Conservation (phyloP, 2,113 vertebrate species). For the Eulemur rufifrons region DNA sequence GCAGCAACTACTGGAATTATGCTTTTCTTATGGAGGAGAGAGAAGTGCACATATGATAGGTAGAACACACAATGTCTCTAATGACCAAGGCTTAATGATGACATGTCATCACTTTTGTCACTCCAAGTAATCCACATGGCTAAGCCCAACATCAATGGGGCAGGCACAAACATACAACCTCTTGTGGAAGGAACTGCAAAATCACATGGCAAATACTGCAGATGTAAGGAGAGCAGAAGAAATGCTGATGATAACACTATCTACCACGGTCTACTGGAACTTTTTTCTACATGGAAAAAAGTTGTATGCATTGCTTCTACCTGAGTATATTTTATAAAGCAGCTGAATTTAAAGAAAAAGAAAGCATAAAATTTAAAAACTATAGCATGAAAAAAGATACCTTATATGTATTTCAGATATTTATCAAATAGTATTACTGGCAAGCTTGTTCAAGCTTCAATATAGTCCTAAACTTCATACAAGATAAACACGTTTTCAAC, state of each 20-base stretch:
- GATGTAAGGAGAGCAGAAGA: background rate
- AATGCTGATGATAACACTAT: background rate
- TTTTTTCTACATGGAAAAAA: background rate
- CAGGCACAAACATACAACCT: fast-evolving
- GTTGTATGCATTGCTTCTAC: background rate
- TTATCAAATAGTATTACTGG: background rate
- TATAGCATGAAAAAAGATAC: background rate
- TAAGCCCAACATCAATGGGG: background rate
- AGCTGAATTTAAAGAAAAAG: background rate
- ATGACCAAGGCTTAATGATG: fast-evolving
- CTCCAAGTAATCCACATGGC: background rate
- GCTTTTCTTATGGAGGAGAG: background rate
- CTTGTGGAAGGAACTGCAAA: background rate
- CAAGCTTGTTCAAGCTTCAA: background rate
- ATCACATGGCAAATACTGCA: background rate
- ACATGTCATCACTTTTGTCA: background rate
- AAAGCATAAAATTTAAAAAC: background rate
- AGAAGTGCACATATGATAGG: background rate
- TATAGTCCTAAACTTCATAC: background rate
- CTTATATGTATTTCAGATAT: background rate
- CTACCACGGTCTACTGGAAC: background rate
- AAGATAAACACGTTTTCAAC: background rate
- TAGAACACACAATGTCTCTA: background rate
- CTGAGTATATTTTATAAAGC: background rate
- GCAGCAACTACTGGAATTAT: background rate